Conservation (phyloP, 1,140 invertebrate species). For the Trichogramma pretiosum region DNA sequence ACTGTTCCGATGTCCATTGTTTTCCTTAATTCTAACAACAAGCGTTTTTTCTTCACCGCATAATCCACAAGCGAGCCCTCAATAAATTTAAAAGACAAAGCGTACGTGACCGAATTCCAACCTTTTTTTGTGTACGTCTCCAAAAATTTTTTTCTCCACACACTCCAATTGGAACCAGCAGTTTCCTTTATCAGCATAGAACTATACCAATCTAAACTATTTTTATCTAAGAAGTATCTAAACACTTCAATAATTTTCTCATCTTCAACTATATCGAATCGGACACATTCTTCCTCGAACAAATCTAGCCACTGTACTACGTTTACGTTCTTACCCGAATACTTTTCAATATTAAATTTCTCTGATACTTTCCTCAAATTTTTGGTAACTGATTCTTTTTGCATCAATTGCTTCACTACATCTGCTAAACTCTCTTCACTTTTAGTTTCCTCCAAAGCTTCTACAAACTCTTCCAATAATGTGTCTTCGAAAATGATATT, state of each 20-base stretch:
- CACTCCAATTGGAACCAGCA: conserved; percentile 5
- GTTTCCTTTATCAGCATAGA: conserved; percentile 9
- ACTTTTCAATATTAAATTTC: conserved; percentile 9
- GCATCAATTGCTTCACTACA: neutral
- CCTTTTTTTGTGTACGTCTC: conserved; percentile 15
- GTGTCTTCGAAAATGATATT: neutral
- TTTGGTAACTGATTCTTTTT: too few relatives aligned
- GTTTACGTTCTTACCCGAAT: conserved; percentile 1
- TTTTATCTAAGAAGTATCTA: conserved; percentile 5
- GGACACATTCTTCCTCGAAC: conserved; percentile 11
- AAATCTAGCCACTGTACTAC: neutral
- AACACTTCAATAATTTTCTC: conserved; percentile 22
- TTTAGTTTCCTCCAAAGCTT: neutral
- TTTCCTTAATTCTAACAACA: conserved; percentile 9
- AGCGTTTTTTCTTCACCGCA: conserved; percentile 17
- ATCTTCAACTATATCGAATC: conserved; percentile 23
- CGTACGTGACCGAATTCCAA: conserved; percentile 13
- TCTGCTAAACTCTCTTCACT: neutral
- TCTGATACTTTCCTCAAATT: conserved; percentile 6
- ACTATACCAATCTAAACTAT: conserved; percentile 11
- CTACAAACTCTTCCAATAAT: neutral
- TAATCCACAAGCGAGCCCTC: conserved; percentile 18
- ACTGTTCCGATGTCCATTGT: neutral
- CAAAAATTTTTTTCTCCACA: conserved; percentile 16
- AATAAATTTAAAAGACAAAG: conserved; percentile 13